Evolutionary conservation across 2,888 invertebrate species (phyloP), one percentile per base, ranked within the genome.

Genomic region (Drosophila diplacantha): DNA sequence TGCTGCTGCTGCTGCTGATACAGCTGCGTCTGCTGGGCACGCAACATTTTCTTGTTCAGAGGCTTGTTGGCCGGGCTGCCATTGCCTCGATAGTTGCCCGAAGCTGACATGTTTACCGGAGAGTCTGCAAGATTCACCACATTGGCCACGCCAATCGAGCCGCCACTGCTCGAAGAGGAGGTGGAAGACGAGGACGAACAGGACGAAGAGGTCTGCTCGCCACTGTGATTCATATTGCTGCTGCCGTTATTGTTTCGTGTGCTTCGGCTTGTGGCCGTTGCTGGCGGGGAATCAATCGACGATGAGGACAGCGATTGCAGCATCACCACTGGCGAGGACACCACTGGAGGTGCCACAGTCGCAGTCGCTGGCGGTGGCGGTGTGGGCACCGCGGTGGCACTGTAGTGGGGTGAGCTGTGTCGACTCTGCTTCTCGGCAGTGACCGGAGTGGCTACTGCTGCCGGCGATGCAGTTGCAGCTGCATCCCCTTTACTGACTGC

Each of bases 1-100:
- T 83, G 80, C 16, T 85, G 87, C 62, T 87, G 29, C 29, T 29
- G 29, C 29, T 29, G 87, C 63, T 87, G 81, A 66, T 82, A 84
- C 58, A 86, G 46, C 60, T 83, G 88, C 41, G 86, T 76, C 67
- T 88, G 88, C 64, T 88, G 88, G 2, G 88, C 88, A 56, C 87
- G 85, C 70, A 88, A 64, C 81, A 88, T 80, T 81, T 88, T 88
- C 54, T 88, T 88, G 73, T 88, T 88, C 22, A 88, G 69, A 12
- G 87, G 87, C 62, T 84, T 78, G 59, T 61, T 69, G 34, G 47
- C 35, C 35, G 52, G 14, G 29, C 32, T 62, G 67, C 71, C 72
- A 65, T 46, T 31, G 47, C 37, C 51, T 61, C 35, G 49, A 56
- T 43, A 61, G 63, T 34, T 39, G 46, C 65, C 54, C 26, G 64